Evolutionary conservation across 2,797 vertebrate species (phyloP).

Genomic region (Austrolebias charrua): DNA sequence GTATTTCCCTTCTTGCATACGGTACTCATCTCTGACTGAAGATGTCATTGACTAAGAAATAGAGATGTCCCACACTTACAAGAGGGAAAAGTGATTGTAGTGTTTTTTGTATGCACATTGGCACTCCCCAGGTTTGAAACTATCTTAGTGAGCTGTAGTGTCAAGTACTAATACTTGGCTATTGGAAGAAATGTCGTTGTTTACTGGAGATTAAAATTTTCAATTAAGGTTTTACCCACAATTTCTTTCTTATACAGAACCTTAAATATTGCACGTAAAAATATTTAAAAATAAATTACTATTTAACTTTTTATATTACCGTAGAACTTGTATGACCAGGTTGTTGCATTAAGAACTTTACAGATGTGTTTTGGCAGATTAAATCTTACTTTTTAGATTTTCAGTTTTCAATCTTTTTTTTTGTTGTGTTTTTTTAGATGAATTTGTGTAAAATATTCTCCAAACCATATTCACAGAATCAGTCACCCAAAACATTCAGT

Average conservation of each 20-base stretch:
- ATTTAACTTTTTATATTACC: no score
- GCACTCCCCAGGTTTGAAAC: constrained; percentile 24
- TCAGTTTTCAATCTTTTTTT: constrained; percentile 7
- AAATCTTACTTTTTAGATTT: no score
- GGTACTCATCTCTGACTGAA: constrained; percentile 16
- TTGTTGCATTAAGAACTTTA: no score
- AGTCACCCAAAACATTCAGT: constrained; percentile 40
- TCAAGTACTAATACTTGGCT: constrained; percentile 14
- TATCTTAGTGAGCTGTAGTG: constrained; percentile 41
- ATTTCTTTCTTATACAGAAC: neutral
- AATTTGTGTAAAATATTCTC: constrained; percentile 39
- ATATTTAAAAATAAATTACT: no score
- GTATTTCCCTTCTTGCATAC: constrained; percentile 8
- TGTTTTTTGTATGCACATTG: neutral
- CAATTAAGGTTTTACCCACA: neutral
- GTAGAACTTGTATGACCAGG: no score
- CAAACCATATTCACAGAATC: constrained; percentile 37
- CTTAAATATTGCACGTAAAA: neutral
- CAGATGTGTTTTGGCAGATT: no score
- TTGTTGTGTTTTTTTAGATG: neutral
- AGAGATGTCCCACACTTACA: constrained; percentile 2
- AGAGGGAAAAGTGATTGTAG: neutral
- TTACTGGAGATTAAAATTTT: constrained; percentile 10
- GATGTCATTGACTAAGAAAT: constrained; percentile 3
- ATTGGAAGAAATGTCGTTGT: constrained; percentile 10